Evolutionary conservation across 2,797 vertebrate genomes (phyloP).

Genomic region (Triplophysa bombifrons): DNA sequence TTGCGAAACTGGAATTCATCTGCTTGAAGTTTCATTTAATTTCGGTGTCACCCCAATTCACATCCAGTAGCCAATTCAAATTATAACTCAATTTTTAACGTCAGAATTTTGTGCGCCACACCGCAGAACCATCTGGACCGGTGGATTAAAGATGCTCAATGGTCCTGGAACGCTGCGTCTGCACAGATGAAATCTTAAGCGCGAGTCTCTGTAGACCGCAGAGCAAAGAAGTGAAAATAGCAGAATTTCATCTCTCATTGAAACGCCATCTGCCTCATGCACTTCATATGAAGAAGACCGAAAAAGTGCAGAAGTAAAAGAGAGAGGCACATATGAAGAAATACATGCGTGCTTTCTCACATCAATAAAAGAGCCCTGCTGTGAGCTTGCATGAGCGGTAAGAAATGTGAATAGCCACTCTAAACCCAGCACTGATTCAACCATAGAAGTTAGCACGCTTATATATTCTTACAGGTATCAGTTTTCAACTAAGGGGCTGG

Average conservation of each 20-base stretch:
- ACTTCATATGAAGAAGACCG: conserved; percentile 9
- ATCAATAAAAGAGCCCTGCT: not conserved
- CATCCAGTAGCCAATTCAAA: not conserved
- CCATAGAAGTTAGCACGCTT: no score
- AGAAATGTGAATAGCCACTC: not conserved
- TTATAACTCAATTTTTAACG: conserved; percentile 3
- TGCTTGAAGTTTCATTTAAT: not conserved
- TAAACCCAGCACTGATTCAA: no score
- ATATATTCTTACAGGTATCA: not conserved
- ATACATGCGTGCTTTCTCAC: not conserved
- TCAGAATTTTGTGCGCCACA: not conserved
- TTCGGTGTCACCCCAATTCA: not conserved
- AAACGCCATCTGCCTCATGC: conserved; percentile 31
- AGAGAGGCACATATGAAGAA: conserved; percentile 18
- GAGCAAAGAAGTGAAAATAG: conserved; percentile 16
- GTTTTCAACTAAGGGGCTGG: not conserved
- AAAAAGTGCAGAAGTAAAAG: conserved; percentile 39
- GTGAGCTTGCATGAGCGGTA: not conserved
- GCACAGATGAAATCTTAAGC: conserved; percentile 37
- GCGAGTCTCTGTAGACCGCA: not conserved
- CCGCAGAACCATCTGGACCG: conserved; percentile 32
- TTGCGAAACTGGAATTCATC: not conserved
- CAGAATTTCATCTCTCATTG: conserved; percentile 13
- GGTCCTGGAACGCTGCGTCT: conserved; percentile 14
- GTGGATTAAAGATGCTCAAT: conserved; percentile 27